These are phyloP conservation scores for Fringilla coelebs DNA, from an alignment of 2,797 vertebrate genomes.

Conservation along the genomic window DNA sequence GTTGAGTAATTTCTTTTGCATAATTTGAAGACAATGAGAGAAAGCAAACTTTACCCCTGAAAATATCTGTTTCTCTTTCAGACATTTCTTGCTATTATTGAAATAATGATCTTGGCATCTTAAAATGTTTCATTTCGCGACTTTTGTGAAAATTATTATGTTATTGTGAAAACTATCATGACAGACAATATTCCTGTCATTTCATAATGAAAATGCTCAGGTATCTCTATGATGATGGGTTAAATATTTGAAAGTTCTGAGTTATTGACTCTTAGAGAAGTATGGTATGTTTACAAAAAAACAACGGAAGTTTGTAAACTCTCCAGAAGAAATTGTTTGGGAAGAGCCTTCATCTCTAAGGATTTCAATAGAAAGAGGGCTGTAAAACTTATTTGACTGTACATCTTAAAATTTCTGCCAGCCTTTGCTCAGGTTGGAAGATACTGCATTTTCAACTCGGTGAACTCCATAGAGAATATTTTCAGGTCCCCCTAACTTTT, in stretches of 20 bases:
- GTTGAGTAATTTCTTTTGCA: background rate
- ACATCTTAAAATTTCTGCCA: background rate
- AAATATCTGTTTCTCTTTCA: background rate
- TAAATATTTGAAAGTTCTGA: background rate
- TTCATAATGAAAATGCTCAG: background rate
- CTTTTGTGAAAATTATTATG: background rate
- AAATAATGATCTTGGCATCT: background rate
- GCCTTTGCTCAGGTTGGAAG: background rate
- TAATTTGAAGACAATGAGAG: background rate
- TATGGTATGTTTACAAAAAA: background rate
- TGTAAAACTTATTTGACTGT: background rate
- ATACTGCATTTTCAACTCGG: background rate
- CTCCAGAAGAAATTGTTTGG: background rate
- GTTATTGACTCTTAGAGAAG: background rate
- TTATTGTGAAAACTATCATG: background rate
- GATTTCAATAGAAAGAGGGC: background rate
- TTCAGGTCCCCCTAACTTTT: background rate
- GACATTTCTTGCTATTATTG: background rate
- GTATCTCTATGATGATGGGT: background rate
- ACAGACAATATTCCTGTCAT: background rate
- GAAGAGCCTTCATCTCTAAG: background rate
- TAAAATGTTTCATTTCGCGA: background rate
- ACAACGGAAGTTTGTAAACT: background rate
- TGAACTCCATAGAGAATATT: background rate
- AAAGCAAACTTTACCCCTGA: background rate